Evolutionary conservation across 2,797 vertebrate genomes (phyloP).

Genomic region (Lithobates sylvaticus): DNA sequence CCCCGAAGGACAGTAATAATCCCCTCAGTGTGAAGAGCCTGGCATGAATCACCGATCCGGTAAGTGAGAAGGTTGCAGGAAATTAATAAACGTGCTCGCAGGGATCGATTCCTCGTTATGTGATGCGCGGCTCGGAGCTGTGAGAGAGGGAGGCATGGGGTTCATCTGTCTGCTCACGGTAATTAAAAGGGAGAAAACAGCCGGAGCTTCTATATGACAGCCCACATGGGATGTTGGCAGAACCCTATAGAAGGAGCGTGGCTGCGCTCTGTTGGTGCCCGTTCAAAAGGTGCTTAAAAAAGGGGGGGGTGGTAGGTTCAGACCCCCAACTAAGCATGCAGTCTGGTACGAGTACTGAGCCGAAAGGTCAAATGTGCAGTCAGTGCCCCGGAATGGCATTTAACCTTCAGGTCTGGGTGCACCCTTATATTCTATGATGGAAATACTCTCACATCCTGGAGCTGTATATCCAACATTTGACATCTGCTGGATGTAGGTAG

Average conservation of each 20-base stretch:
- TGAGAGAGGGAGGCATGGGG: conserved; percentile 6
- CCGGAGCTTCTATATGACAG: neutral
- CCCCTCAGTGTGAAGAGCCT: conserved; percentile 12
- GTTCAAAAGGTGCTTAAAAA: too few species aligned
- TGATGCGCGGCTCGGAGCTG: neutral
- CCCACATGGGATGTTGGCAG: too few species aligned
- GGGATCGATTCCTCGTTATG: conserved; percentile 49
- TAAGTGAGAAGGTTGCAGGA: conserved; percentile 50
- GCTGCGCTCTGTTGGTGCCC: too few species aligned
- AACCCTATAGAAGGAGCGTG: too few species aligned
- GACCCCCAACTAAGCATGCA: neutral
- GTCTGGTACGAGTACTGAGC: too few species aligned
- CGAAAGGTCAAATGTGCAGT: too few species aligned
- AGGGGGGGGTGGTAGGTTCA: neutral
- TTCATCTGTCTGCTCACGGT: conserved; percentile 38
- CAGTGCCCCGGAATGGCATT: too few species aligned
- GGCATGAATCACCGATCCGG: conserved; percentile 7
- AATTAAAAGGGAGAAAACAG: conserved; percentile 43
- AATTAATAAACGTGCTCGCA: conserved; percentile 40
- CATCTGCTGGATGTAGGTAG: too few species aligned
- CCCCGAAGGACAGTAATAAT: conserved; percentile 33
- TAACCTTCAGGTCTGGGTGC: too few species aligned
- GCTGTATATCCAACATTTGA: too few species aligned
- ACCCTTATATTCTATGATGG: too few species aligned
- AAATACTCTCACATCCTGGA: too few species aligned